Conservation (phyloP, 2,888 invertebrate species). For the Mechanitis messenoides region DNA sequence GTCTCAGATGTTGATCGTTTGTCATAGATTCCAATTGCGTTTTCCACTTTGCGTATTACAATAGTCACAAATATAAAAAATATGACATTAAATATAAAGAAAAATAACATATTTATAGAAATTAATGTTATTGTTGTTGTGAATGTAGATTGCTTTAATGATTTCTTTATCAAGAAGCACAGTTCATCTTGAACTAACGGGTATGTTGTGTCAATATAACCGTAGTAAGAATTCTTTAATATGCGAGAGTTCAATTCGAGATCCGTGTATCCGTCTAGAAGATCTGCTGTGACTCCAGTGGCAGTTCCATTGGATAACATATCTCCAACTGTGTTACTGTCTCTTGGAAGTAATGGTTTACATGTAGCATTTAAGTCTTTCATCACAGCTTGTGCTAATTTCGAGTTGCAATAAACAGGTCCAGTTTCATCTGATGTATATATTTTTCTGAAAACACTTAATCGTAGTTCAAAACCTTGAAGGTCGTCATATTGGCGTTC, state of each 20-base stretch:
- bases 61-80: slow-evolving; percentile 45
- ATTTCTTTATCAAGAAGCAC: slow-evolving; percentile 74
- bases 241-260: slow-evolving; percentile 74
- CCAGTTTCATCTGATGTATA: slow-evolving; percentile 49
- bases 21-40: slow-evolving; percentile 40
- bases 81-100: slow-evolving; percentile 48
- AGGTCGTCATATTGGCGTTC: slow-evolving; percentile 52
- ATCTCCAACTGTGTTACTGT: slow-evolving; percentile 62
- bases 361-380: slow-evolving; percentile 59
- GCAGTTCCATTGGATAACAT: slow-evolving; percentile 61
- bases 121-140: slow-evolving; percentile 58
- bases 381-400: slow-evolving; percentile 51
- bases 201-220: slow-evolving; percentile 71
- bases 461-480: slow-evolving; percentile 47
- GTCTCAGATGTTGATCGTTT: slow-evolving; percentile 41
- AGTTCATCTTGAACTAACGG: slow-evolving; percentile 73
- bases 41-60: slow-evolving; percentile 49
- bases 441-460: slow-evolving; percentile 59
- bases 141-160: slow-evolving; percentile 66
- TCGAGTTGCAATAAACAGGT: slow-evolving; percentile 51
- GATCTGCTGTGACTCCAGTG: slow-evolving; percentile 64
- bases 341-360: slow-evolving; percentile 53
- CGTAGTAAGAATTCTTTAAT: slow-evolving; percentile 66
- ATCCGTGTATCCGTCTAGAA: slow-evolving; percentile 71
- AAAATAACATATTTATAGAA: slow-evolving; percentile 45